Base-by-base conservation (phyloP, 2,797 vertebrate genomes). In the Hydrocynus forskahlii region DNA sequence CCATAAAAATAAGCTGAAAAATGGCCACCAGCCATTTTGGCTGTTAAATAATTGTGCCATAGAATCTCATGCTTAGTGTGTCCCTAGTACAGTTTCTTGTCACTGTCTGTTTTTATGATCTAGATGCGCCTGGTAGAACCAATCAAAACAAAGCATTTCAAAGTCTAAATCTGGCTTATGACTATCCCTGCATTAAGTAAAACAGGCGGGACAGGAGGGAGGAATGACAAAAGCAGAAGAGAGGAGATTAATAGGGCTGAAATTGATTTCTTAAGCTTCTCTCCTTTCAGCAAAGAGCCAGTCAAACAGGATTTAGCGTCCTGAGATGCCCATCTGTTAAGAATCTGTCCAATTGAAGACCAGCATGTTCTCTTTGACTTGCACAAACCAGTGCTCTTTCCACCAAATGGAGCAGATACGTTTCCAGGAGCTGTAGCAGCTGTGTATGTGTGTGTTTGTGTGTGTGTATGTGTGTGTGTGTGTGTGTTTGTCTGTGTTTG, bases 241-340 rank as follows among this genome's bases (percentile, higher is more conserved):
- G 84, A 88, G 88, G 84, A 90, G 91, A 92, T 92, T 92, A 92
- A 91, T 90, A 86, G 81, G 85, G 78, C 78, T 78, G 85, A 88
- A 93, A 93, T 89, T 90, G 88, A 92, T 93, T 92, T 89, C 87
- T 91, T 92, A 92, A 93, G 92, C 92, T 92, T 90, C 89, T 90
- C 86, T 76, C 83, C 87, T 87, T 89, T 92, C 81, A 86, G 68
- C 75, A 88, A 75, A 84, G 87, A 86, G 60, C 86, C 85, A 88
- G 88, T 91, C 87, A 86, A 92, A 92, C 87, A 88, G 91, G 92
- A 92, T 92, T 92, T 92, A 86, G 80, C 81, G 76, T 88, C 64
- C 85, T 21, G 82, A 90, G 90, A 91, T 84, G 85, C 81, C 86
- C 89, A 90, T 92, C 89, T 90, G 89, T 87, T 88, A 84, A 71